Evolutionary conservation across 2,113 vertebrate genomes (phyloP).

Genomic region (Scophthalmus maximus): DNA sequence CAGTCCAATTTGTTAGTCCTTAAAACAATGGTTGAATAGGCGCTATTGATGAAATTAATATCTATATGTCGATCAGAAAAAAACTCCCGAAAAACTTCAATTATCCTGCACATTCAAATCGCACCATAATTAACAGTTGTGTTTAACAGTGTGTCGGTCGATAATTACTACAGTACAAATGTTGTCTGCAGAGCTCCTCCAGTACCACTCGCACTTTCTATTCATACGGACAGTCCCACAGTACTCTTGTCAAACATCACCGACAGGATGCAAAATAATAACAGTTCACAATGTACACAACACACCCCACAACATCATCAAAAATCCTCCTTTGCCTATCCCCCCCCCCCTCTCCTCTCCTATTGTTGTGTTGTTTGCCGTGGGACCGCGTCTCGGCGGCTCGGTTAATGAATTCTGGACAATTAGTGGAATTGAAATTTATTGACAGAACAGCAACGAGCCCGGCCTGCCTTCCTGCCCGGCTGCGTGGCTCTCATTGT

Average conservation of each 20-base stretch:
- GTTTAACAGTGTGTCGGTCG: neutral
- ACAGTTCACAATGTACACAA: slow-evolving; percentile 35
- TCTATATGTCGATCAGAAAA: no score
- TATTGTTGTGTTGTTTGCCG: slow-evolving; percentile 76
- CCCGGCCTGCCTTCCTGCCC: slow-evolving; percentile 73
- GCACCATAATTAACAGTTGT: neutral
- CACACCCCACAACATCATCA: slow-evolving; percentile 45
- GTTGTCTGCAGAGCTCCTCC: neutral
- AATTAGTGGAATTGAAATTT: slow-evolving; percentile 99
- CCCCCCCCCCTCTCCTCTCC: slow-evolving; percentile 80
- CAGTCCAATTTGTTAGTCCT: neutral
- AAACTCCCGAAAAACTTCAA: no score
- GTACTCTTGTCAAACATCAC: slow-evolving; percentile 33
- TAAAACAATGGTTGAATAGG: no score
- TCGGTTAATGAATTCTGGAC: slow-evolving; percentile 88
- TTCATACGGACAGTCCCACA: slow-evolving; percentile 23
- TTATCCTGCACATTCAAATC: neutral
- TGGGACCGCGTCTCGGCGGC: slow-evolving; percentile 79
- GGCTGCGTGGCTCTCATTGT: slow-evolving; percentile 89
- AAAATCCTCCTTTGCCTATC: slow-evolving; percentile 56
- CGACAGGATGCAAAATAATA: slow-evolving; percentile 53
- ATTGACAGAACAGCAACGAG: slow-evolving; percentile 89
- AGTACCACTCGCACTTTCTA: slow-evolving; percentile 22
- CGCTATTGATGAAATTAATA: no score
- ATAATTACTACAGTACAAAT: neutral